These are phyloP conservation scores for Halocynthia roretzi DNA, from an alignment of 23 tunicate genomes.

Conservation along the genomic window DNA sequence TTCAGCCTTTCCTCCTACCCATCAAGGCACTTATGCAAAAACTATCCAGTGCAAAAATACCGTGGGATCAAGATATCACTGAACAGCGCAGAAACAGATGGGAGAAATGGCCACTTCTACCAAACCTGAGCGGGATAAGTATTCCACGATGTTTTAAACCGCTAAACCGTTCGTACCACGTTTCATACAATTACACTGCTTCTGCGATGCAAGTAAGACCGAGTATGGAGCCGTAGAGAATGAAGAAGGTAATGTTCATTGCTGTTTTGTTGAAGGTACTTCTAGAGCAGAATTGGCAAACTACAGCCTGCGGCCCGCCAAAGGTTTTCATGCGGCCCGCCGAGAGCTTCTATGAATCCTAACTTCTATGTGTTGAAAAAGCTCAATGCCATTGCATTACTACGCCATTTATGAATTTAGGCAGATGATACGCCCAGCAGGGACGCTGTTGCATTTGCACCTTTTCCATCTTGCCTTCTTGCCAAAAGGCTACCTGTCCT, in stretches of 20 bases:
- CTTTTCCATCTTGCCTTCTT: no score
- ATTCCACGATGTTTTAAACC: conserved; percentile 40
- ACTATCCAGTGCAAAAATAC: conserved; percentile 19
- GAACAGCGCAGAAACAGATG: neutral
- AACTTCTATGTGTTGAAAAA: no score
- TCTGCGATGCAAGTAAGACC: conserved; percentile 47
- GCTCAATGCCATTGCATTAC: no score
- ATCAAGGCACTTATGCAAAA: conserved; percentile 33
- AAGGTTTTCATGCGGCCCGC: no score
- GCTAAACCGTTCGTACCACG: neutral
- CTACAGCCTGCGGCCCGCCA: no score
- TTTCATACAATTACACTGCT: conserved; percentile 21
- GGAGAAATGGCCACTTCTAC: conserved; percentile 3
- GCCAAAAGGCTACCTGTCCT: no score
- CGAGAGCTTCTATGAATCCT: no score
- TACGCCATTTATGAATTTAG: no score
- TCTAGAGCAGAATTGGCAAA: no score
- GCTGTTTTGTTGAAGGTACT: conserved; percentile 32
- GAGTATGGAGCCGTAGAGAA: conserved; percentile 37
- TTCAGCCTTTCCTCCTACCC: conserved; percentile 32
- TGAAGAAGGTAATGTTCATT: no score
- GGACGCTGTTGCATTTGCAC: no score
- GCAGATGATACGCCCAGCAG: no score
- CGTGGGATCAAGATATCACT: conserved; percentile 17
- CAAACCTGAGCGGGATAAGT: neutral